Percentiles rank a stretch among this genome's conserved stretches.
Evolutionary conservation across 2,888 invertebrate species (phyloP).

Genomic region (Celastrina argiolus): DNA sequence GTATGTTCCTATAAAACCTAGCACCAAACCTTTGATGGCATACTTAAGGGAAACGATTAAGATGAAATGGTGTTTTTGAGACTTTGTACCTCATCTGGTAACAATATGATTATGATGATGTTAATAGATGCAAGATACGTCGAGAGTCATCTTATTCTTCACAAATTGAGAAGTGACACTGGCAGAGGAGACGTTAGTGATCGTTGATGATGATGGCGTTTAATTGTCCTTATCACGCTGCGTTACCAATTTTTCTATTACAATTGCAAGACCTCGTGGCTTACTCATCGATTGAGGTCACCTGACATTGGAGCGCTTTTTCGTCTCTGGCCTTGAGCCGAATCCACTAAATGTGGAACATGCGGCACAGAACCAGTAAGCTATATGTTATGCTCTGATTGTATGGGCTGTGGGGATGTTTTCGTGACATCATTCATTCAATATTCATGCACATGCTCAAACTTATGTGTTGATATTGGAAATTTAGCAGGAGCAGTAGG

Average conservation of each 20-base stretch:
- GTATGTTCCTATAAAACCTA: too few relatives aligned
- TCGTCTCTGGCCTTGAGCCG: slow-evolving; percentile 17
- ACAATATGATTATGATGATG: too few relatives aligned
- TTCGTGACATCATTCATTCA: neutral
- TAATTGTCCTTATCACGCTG: neutral
- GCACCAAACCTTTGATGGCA: too few relatives aligned
- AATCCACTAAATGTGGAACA: slow-evolving; percentile 15
- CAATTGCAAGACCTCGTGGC: slow-evolving; percentile 17
- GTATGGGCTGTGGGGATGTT: neutral
- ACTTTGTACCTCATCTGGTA: too few relatives aligned
- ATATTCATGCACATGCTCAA: neutral
- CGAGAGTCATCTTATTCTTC: neutral
- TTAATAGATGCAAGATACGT: too few relatives aligned
- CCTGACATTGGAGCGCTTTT: slow-evolving; percentile 20
- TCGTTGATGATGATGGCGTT: neutral
- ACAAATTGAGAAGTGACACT: neutral
- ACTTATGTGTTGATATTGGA: neutral
- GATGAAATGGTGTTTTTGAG: too few relatives aligned
- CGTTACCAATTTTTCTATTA: slow-evolving; percentile 10
- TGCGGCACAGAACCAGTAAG: slow-evolving; percentile 3
- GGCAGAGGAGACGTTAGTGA: neutral
- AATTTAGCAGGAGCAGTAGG: neutral
- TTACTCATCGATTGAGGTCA: slow-evolving; percentile 22
- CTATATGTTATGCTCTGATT: slow-evolving; percentile 13
- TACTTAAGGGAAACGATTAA: too few relatives aligned